Base-by-base conservation (phyloP, 1,140 invertebrate genomes). In the Agrilus planipennis region DNA sequence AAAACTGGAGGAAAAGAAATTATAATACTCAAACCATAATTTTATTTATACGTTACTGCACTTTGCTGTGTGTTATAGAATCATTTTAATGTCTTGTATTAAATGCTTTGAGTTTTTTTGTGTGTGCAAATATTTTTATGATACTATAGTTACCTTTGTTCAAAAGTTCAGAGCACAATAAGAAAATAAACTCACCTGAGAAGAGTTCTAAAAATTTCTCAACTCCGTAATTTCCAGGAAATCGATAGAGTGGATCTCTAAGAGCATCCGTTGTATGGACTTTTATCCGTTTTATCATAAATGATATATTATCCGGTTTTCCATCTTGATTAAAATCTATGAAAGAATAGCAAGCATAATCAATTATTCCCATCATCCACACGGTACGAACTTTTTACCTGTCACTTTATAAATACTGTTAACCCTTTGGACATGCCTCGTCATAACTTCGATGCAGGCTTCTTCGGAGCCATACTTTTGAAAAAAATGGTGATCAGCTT, bases 281-380 rank as follows among this genome's bases (percentile, higher is more conserved):
- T 68, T 94, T 94, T 47, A 95, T 88, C 44, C 89, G 73, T 67
- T 95, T 95, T 51, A 95, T 93, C 83, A 93, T 90, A 61, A 95
- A 94, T 36, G 83, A 88, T 49, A 95, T 92, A 61, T 90, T 89
- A 63, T 95, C 90, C 2, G 87, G 72, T 58, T 80, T 77, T 3
- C 86, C 86, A 60, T 93, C 88, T 63, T 83, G 80, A 67, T 94
- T 89, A 61, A 95, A 95, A 71, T 95, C 90, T 90, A 68, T 46
- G 73, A 76, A 49, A 49, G 55, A 55, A 36, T n/a, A n/a, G n/a
- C n/a, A n/a, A n/a, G n/a, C n/a, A n/a, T n/a, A n/a, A n/a, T n/a
- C n/a, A n/a, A n/a, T n/a, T n/a, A n/a, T n/a, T n/a, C n/a, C n/a
- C n/a, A n/a, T n/a, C n/a, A n/a, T n/a, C n/a, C n/a, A n/a, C n/a